phyloP scores from a whole-genome alignment of 2,888 invertebrate species.

The Heteromurus nitidus region DNA sequence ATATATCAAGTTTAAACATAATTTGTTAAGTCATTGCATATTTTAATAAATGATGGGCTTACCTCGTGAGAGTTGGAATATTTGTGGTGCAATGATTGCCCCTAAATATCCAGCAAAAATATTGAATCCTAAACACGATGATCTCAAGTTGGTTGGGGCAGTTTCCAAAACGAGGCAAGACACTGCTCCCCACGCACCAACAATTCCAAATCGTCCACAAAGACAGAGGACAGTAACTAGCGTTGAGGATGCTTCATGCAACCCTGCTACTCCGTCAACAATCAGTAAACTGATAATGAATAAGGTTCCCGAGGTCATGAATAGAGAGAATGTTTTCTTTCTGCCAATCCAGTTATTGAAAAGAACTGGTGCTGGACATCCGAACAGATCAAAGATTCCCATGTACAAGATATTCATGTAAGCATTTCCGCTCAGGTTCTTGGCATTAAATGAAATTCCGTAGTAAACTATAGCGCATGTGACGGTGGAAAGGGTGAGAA shows the following conservation, averaged over 20 bases:
- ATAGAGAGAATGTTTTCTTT: conserved; percentile 63
- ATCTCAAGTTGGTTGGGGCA: conserved; percentile 62
- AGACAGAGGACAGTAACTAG: conserved; percentile 48
- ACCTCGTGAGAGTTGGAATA: conserved; percentile 52
- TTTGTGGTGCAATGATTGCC: conserved; percentile 60
- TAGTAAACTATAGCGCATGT: conserved; percentile 68
- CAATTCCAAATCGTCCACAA: conserved; percentile 61
- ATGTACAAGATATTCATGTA: conserved; percentile 69
- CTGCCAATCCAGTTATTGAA: conserved; percentile 66
- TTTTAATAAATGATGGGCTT: neutral
- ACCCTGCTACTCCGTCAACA: conserved; percentile 34
- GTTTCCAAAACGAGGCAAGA: conserved; percentile 62
- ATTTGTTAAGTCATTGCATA: neutral
- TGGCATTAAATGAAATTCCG: conserved; percentile 65
- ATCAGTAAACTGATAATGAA: conserved; percentile 60
- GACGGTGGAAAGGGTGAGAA: conserved; percentile 62
- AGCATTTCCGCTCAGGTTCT: conserved; percentile 67
- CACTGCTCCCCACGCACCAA: conserved; percentile 62
- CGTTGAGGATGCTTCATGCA: conserved; percentile 42
- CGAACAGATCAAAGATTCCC: conserved; percentile 67
- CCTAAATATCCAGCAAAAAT: conserved; percentile 62
- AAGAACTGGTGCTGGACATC: conserved; percentile 51
- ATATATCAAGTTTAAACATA: neutral
- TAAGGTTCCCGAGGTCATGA: conserved; percentile 59
- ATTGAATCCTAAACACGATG: conserved; percentile 62